phyloP scores from a whole-genome alignment of 2,888 invertebrate species.

The Omphaloscelis lunosa region DNA sequence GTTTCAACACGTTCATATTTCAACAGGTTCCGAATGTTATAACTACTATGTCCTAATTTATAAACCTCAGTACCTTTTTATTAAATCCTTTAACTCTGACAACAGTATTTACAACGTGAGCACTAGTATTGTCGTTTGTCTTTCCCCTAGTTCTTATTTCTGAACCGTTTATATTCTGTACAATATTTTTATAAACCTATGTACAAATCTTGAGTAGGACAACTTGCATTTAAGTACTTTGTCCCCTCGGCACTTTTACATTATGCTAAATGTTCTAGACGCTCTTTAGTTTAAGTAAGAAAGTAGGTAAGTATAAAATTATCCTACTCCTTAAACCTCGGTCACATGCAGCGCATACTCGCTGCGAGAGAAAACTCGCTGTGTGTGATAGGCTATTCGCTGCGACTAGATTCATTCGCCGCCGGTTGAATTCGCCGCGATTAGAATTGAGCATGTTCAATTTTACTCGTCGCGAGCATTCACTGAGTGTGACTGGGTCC shows the following conservation, averaged over 20 bases:
- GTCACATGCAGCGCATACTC: no score
- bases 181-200: constrained; percentile 64
- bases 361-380: no score
- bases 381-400: no score
- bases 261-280: constrained; percentile 35
- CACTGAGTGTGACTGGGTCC: no score
- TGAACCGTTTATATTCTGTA: constrained; percentile 72
- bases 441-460: no score
- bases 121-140: constrained; percentile 87
- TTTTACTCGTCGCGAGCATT: no score
- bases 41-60: constrained; percentile 59
- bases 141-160: constrained; percentile 74
- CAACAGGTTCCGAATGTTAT: constrained; percentile 38
- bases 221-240: constrained; percentile 26
- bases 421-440: no score
- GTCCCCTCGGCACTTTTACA: constrained; percentile 51
- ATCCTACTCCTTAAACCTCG: constrained; percentile 36
- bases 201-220: constrained; percentile 58
- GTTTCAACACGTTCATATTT: constrained; percentile 49
- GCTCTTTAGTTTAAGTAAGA: constrained; percentile 24
- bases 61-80: constrained; percentile 76
- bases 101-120: constrained; percentile 85
- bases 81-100: constrained; percentile 75
- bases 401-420: no score
- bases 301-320: constrained; percentile 45